Evolutionary conservation across 2,113 vertebrate genomes (phyloP), one percentile per base, ranked within the genome.

Genomic region (Microtus montanus): DNA sequence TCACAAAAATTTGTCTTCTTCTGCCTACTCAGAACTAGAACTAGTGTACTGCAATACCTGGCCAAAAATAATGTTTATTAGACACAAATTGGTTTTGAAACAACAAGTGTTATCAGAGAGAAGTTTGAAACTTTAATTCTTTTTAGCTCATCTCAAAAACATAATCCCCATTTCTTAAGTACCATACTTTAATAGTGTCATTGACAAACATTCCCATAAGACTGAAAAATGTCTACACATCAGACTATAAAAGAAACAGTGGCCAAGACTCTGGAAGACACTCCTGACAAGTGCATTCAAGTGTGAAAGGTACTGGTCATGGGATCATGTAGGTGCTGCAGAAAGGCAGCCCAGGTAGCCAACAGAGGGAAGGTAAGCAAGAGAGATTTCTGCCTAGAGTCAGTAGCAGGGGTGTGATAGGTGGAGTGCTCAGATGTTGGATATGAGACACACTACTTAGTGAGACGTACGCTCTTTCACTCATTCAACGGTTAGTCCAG

Each of bases 401-500:
- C 20, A 30, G 61, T 22, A 82, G 38, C 66, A 83, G 41, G 0
- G 87, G 82, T 33, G 22, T 26, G 74, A 7, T n/a, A 66, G 86
- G 63, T 15, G 64, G 85, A 52, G 44, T 54, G 9, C 90, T 80
- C 41, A 15, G 26, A 28, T 10, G 15, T 35, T n/a, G 24, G 12
- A 30, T 68, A 63, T 54, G 74, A 11, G 33, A 17, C 35, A 1
- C 2, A 17, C 70, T 92, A 78, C 64, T 89, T 83, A 70, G 61
- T 92, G 90, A 95, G 63, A 47, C n/a, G 28, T 75, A 12, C 61
- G 2, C 66, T 52, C 30, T 84, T 95, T 87, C 83, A 78, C 88
- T 80, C 74, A 87, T 89, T 93, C 52, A 77, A 52, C 63, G 17
- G 33, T 89, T 91, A 95, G 30, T 78, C 95, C 70, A 84, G 79